These are phyloP conservation scores for Copidosoma aretas DNA, from an alignment of 2,888 invertebrate genomes.

Conservation along the genomic window DNA sequence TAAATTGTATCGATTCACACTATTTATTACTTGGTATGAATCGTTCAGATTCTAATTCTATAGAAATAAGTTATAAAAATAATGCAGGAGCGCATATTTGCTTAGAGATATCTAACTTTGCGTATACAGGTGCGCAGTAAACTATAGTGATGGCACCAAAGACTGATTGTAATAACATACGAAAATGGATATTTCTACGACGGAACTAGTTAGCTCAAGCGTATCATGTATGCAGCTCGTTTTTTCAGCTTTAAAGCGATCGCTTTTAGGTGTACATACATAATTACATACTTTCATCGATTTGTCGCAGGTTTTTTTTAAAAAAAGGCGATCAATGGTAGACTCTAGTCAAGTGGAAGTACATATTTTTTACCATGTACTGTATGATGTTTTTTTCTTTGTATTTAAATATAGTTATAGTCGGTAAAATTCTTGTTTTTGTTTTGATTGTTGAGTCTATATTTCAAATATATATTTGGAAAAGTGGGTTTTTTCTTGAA, in stretches of 20 bases:
- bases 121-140: slow-evolving; percentile 21
- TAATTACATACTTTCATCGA: too few species aligned
- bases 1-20: not conserved
- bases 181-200: slow-evolving; percentile 43
- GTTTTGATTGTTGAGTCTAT: slow-evolving; percentile 9
- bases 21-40: not conserved
- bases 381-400: too few species aligned
- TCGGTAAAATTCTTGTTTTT: slow-evolving; percentile 26
- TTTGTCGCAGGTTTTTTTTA: too few species aligned
- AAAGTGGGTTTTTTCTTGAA: slow-evolving; percentile 20
- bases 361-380: too few species aligned
- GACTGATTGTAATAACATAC: slow-evolving; percentile 50
- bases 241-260: slow-evolving; percentile 28
- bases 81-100: slow-evolving; percentile 10
- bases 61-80: slow-evolving; percentile 11
- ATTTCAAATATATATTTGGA: slow-evolving; percentile 18
- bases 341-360: too few species aligned
- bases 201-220: slow-evolving; percentile 26
- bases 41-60: not conserved
- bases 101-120: slow-evolving; percentile 16
- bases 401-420: slow-evolving; percentile 28
- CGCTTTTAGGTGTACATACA: slow-evolving; percentile 13
- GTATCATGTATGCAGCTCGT: slow-evolving; percentile 20
- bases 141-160: slow-evolving; percentile 47
- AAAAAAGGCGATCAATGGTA: slow-evolving; percentile 11